Conservation (phyloP, 2,888 invertebrate species). For the Chydorus sphaericus region DNA sequence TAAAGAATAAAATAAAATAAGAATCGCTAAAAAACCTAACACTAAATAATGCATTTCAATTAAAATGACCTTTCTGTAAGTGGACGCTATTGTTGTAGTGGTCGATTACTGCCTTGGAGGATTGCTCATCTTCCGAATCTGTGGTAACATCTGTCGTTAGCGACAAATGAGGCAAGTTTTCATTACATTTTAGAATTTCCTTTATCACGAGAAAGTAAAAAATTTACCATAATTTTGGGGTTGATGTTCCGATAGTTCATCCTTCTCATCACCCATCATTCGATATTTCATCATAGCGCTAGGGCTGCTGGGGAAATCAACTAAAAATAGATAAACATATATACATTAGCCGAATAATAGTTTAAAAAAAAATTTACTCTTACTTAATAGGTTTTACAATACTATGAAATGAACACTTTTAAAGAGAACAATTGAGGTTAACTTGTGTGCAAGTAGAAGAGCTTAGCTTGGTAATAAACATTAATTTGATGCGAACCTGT, state of each 20-base stretch:
- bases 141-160: background rate
- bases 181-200: background rate
- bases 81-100: conserved; percentile 5
- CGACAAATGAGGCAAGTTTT: background rate
- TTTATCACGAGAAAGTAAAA: no score
- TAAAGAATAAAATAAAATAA: background rate
- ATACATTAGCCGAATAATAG: background rate
- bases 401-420: background rate
- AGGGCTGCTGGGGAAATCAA: conserved; percentile 44
- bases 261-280: background rate
- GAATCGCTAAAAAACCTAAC: background rate
- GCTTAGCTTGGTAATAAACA: background rate
- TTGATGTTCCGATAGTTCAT: background rate
- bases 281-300: conserved; percentile 29
- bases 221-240: conserved; percentile 1
- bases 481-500: conserved; percentile 10
- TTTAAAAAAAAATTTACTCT: conserved; percentile 13
- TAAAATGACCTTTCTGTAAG: conserved; percentile 35
- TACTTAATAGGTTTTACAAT: background rate
- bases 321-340: conserved; percentile 19
- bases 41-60: conserved; percentile 19
- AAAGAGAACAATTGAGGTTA: background rate
- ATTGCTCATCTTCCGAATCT: conserved; percentile 7
- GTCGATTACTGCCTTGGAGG: conserved; percentile 7
- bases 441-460: background rate